Evolutionary conservation across 2,113 vertebrate genomes (phyloP).

Genomic region (Cyrtonyx montezumae): DNA sequence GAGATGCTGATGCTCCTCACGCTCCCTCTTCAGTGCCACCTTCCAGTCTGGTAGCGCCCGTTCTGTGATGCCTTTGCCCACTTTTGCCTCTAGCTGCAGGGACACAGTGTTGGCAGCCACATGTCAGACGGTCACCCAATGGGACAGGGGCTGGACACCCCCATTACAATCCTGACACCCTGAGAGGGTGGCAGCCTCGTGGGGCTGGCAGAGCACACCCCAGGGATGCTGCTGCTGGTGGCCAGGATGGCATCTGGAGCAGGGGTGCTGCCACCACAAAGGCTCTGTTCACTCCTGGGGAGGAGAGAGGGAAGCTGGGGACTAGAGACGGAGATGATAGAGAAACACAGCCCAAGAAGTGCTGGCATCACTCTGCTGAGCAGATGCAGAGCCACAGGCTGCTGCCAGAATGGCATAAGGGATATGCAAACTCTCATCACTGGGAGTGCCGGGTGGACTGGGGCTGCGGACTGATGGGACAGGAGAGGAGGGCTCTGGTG

Average conservation of each 20-base stretch:
- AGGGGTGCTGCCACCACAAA: accelerated
- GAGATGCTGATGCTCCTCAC: conserved; percentile 95
- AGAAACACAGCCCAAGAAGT: neutral
- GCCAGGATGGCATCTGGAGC: neutral
- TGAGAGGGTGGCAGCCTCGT: neutral
- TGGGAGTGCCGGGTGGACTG: neutral
- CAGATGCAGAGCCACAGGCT: neutral
- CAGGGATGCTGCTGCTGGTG: accelerated
- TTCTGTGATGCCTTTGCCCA: conserved; percentile 82
- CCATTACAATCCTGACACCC: neutral
- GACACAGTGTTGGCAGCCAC: neutral
- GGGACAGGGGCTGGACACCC: neutral
- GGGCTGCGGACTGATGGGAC: accelerated
- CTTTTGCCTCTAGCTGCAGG: conserved; percentile 88
- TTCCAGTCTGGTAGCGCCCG: conserved; percentile 88
- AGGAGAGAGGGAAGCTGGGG: neutral
- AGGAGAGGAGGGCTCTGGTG: neutral
- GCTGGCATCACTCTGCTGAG: neutral
- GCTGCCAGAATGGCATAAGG: neutral
- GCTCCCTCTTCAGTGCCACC: conserved; percentile 87
- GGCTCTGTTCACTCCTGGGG: neutral
- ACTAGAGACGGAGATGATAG: neutral
- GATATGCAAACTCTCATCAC: neutral
- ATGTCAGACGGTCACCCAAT: neutral
- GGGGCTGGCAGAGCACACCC: accelerated